Base-by-base conservation (phyloP, 2,797 vertebrate species). In the Lophius americanus region DNA sequence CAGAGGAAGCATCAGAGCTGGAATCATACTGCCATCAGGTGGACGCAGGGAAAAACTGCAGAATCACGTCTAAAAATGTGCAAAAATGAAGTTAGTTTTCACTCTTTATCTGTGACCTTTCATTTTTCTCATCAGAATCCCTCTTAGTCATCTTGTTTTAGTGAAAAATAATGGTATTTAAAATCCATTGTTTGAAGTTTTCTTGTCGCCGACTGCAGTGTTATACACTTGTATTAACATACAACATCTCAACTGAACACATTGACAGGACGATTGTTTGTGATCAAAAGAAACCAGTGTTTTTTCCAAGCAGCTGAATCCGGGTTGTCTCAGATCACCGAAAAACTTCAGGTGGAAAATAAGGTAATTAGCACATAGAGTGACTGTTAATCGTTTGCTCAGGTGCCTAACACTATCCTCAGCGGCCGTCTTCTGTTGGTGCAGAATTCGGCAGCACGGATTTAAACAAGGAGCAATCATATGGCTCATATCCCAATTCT, bases 11-110 rank as follows among this genome's bases (percentile, higher is more conserved):
- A 60, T 67, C 51, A 79, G 81, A 81, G 64, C 79, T 92, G 79
- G 89, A 87, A 88, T 91, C 91, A 91, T 63, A 94, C 90, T 94
- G 93, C 93, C 94, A 90, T 89, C 93, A 88, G 80, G 90, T 92
- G 94, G 91, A 66, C 13, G n/a, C 11, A 14, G 0, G 5, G 1
- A 4, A 50, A 6, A 46, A 78, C 84, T 76, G 73, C 85, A 79
- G 23, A 3, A 1, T 43, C 7, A 51, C 3, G 9, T 37, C 8
- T 65, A 14, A 11, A 41, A 41, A 60, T 0, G 4, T 50, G 11
- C 49, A 23, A 23, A 23, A 23, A 7, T 39, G 37, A 9, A 7
- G 13, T 46, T 10, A 32, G 47, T 56, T 64, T 32, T 58, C 12
- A 11, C 14, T 41, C 37, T 14, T 4, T 12, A 6, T 0, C 12